Conservation (phyloP, 2,113 vertebrate genomes). For the Machaerirhynchus nigripectus region DNA sequence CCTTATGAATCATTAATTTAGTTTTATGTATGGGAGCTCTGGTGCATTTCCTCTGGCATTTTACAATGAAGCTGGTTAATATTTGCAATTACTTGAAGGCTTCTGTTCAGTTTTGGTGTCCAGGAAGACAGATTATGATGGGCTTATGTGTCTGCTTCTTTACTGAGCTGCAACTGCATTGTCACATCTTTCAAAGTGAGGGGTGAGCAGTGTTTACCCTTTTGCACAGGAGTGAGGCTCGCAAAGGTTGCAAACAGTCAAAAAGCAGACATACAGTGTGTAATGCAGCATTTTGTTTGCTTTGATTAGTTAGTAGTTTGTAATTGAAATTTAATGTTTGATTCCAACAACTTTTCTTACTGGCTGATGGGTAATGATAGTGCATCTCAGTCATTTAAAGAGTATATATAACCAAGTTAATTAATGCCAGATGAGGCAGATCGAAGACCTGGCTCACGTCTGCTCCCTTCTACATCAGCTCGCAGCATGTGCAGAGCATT, state of each 20-base stretch:
- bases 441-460: background rate
- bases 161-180: background rate
- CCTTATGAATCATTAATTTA: constrained; percentile 24
- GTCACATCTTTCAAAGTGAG: background rate
- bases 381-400: background rate
- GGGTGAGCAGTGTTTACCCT: background rate
- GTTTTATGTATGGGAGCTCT: background rate
- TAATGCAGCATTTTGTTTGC: background rate
- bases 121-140: background rate
- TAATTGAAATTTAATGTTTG: background rate
- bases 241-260: background rate
- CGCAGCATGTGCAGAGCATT: fast-evolving
- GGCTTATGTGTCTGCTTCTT: background rate
- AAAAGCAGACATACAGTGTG: background rate
- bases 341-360: background rate
- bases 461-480: background rate
- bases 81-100: background rate
- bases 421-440: background rate
- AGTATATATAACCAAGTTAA: background rate
- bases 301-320: background rate
- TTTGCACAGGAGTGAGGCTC: background rate
- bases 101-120: background rate
- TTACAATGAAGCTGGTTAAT: background rate
- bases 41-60: constrained; percentile 7
- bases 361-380: background rate